Base-by-base conservation (phyloP, 2,888 invertebrate species). In the Cephus pulcher region DNA sequence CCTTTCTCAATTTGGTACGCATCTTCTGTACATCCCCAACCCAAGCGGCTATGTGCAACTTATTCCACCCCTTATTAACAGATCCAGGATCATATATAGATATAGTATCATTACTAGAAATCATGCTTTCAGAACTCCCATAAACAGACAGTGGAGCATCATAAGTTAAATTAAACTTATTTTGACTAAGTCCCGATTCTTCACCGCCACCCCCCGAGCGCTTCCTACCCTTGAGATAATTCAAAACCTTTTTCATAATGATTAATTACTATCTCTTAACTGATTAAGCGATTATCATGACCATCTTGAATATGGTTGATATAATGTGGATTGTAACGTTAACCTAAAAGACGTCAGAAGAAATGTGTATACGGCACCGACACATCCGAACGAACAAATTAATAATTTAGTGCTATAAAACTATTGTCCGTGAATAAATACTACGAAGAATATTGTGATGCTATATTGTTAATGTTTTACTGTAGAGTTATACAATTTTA, bases 21-120 rank as follows among this genome's bases (percentile, higher is more conserved):
- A 74, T 35, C 12, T 74, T 74, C 4, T 32, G 37, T 15, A 74
- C 74, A 35, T 74, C 74, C 12, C 74, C 74, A 74, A 74, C 74
- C 74, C 74, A 74, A 34, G 74, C 74, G 9, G 74, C 74, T 32
- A 74, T 34, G 11, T 74, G 74, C 15, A 74, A 74, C 74, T 74
- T 74, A 15, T 32, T 74, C 74, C 74, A 74, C 23, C 74, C 74
- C 74, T 33, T 74, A 30, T 74, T 74, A 74, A 34, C 74, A 30
- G 74, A 74, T 30, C 74, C 74, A 74, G 35, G 34, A 30, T 74
- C 74, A 74, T 74, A 74, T 30, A 74, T 74, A 35, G 74, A 74
- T 34, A 74, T 74, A 34, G 34, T 74, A 35, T 74, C 74, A 3
- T 74, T 74, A 34, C 35, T 74, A 12, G 35, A 74, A n/a, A 74